A percentile compares a stretch with the other conserved stretches of the same genome.
phyloP scores from a whole-genome alignment of 2,113 vertebrate genomes.

The Microtus pennsylvanicus region DNA sequence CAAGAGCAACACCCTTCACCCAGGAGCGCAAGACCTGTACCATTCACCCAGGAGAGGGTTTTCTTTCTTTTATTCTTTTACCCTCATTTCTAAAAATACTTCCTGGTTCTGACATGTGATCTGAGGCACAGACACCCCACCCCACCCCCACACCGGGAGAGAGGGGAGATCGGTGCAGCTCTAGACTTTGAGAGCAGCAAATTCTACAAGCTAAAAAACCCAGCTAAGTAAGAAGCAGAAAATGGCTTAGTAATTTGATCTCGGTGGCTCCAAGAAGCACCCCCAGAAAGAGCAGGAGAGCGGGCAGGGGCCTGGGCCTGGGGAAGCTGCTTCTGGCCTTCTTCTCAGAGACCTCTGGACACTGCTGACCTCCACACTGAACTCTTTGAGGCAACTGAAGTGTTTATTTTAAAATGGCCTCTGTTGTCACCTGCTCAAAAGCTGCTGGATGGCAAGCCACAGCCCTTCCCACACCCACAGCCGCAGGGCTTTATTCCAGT shows the following conservation, averaged over 20 bases:
- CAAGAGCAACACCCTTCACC: conserved; percentile 78
- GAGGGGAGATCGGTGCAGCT: neutral
- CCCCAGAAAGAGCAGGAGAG: neutral
- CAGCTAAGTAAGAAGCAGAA: conserved; percentile 55
- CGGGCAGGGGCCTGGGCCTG: neutral
- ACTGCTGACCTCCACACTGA: conserved; percentile 42
- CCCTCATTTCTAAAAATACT: conserved; percentile 80
- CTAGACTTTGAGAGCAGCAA: conserved; percentile 51
- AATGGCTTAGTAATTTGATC: conserved; percentile 58
- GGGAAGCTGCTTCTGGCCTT: neutral
- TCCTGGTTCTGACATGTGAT: conserved; percentile 75
- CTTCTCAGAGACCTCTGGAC: conserved; percentile 33
- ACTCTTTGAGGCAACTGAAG: conserved; percentile 31
- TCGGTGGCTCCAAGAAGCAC: neutral
- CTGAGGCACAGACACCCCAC: conserved; percentile 58
- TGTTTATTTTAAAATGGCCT: conserved; percentile 67
- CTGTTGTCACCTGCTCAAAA: conserved; percentile 79
- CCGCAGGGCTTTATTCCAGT: conserved; percentile 70
- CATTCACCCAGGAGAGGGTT: conserved; percentile 73
- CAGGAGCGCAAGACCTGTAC: conserved; percentile 73
- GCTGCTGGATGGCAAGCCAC: neutral
- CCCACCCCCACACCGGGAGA: neutral
- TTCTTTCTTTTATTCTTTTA: conserved; percentile 75
- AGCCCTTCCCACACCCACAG: conserved; percentile 46
- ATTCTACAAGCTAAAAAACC: conserved; percentile 54